Evolutionary conservation across 2,113 vertebrate species (phyloP), one percentile per base, ranked within the genome.

Genomic region (Gymnorhina tibicen): DNA sequence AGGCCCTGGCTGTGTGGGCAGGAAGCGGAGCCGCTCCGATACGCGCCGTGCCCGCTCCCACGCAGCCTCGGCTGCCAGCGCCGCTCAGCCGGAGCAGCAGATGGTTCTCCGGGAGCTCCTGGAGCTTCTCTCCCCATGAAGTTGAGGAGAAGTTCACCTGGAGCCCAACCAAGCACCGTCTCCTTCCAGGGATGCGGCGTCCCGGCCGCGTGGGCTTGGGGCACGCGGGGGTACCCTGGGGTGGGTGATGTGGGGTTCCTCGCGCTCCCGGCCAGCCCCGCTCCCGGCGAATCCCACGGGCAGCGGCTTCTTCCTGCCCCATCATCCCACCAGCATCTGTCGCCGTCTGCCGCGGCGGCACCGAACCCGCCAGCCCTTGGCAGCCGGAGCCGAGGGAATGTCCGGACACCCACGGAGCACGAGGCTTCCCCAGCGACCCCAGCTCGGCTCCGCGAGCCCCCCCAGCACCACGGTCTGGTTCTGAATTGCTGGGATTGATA

Each of bases 21-120:
- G 79, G 20, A 7, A 1, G 2, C 4, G 2, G 85, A 70, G 85
- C 85, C 0, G 66, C 83, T 72, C 42, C 1, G 42, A 88, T 1
- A 93, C 95, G 35, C 18, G 9, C 83, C 22, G 72, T 96, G 74
- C 89, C 91, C 12, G 64, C 87, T 96, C 94, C 96, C 93, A 95
- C 93, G 58, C 97, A 93, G 83, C 95, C 92, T 37, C 10, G 86
- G 94, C 94, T 93, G 70, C 59, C 16, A 1, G 82, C 21, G 0
- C 69, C 7, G 19, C 88, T 63, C 91, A 86, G 87, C 90, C 76
- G 0, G 3, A 89, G 86, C 74, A 3, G 55, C 95, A 94, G 93
- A 96, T 96, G 97, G 96, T 18, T 74, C 26, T 9, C 66, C 1
- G 1, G 86, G 90, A 85, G 85, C 85, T 94, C 87, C 75, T 23